A percentile compares a stretch with the other conserved stretches of the same genome.
Conservation (phyloP, 1,140 invertebrate genomes). For the Maniola jurtina region DNA sequence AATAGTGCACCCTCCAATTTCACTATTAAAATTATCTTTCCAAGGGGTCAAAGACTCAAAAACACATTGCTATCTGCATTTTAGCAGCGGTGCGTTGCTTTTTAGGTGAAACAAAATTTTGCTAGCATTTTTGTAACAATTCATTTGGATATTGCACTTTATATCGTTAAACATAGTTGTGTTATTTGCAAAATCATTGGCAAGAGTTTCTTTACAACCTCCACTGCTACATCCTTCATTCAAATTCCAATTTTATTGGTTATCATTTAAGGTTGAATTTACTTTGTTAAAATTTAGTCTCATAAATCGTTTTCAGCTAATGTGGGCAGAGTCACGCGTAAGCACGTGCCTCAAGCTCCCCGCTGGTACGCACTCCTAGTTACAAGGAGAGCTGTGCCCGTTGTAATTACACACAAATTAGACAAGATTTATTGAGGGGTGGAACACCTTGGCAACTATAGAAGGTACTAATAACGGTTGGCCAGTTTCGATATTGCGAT, state of each 20-base stretch:
- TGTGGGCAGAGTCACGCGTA: constrained; percentile 51
- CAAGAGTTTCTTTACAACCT: constrained; percentile 41
- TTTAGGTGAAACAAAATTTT: constrained; percentile 55
- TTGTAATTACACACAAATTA: constrained; percentile 79
- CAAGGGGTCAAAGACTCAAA: constrained; percentile 57
- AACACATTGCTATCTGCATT: constrained; percentile 63
- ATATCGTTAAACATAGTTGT: constrained; percentile 41
- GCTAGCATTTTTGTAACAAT: constrained; percentile 12
- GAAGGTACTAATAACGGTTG: constrained; percentile 76
- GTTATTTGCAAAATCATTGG: constrained; percentile 47
- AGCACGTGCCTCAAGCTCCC: constrained; percentile 71
- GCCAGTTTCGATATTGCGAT: constrained; percentile 72
- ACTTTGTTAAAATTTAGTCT: constrained; percentile 7
- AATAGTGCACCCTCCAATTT: constrained; percentile 64
- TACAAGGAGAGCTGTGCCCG: constrained; percentile 70
- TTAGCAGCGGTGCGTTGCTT: constrained; percentile 61
- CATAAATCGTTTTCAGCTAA: constrained; percentile 31
- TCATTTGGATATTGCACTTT: constrained; percentile 50
- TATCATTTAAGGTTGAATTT: constrained; percentile 27
- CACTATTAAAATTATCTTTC: constrained; percentile 68
- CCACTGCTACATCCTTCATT: constrained; percentile 19
- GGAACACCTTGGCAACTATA: constrained; percentile 77
- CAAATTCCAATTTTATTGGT: constrained; percentile 29
- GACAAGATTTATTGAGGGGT: constrained; percentile 78
- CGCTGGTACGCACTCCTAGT: constrained; percentile 74